Percentiles rank a stretch among this genome's conserved stretches.
These are phyloP conservation scores for Ceratotherium simum DNA, from an alignment of 2,113 vertebrate genomes.

Conservation along the genomic window DNA sequence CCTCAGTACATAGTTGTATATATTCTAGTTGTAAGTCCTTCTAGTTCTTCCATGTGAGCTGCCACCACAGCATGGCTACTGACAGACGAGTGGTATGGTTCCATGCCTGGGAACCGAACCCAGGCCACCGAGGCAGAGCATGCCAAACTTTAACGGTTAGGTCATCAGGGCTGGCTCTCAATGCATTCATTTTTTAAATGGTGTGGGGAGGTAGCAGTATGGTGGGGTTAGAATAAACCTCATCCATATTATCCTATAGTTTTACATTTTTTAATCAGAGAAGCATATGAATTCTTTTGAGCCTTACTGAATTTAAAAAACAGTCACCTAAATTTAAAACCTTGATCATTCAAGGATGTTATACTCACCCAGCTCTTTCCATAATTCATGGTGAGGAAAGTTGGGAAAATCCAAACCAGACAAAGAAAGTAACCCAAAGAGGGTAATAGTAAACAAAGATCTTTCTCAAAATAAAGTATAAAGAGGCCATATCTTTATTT, in stretches of 20 bases:
- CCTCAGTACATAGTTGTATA: too few relatives aligned
- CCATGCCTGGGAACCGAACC: too few relatives aligned
- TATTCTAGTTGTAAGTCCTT: too few relatives aligned
- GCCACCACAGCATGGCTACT: too few relatives aligned
- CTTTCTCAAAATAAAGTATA: conserved; percentile 3
- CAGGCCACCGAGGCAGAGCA: too few relatives aligned
- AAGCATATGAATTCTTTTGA: neutral
- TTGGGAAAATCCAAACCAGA: neutral
- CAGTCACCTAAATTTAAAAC: neutral
- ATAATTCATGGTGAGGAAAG: neutral
- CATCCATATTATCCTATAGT: neutral
- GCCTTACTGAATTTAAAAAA: neutral
- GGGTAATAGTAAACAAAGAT: neutral
- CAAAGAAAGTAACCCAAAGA: conserved; percentile 18
- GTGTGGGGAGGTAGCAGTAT: neutral
- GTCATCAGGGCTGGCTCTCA: neutral
- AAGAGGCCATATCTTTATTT: conserved; percentile 49
- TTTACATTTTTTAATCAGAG: conserved; percentile 35
- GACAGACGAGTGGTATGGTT: neutral
- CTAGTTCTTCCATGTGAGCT: too few relatives aligned
- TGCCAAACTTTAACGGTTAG: too few relatives aligned
- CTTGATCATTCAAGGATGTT: neutral
- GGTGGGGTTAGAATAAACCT: neutral
- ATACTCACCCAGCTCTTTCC: neutral
- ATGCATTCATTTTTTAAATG: neutral